Evolutionary conservation across 2,888 invertebrate species (phyloP), one percentile per base, ranked within the genome.

Genomic region (Epinotia brunnichana): DNA sequence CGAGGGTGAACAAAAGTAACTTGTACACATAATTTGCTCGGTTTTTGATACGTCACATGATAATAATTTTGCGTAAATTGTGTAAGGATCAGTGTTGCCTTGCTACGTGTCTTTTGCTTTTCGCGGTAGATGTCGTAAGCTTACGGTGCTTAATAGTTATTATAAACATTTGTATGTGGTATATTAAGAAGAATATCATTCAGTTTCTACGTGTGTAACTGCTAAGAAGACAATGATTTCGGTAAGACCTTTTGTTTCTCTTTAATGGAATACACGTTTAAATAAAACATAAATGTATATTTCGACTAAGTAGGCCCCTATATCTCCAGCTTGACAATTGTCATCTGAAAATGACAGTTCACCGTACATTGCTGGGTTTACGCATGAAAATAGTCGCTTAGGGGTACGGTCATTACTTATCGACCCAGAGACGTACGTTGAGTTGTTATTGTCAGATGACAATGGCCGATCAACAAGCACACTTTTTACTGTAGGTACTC

Each of bases 71-170:
- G 86, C 83, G 83, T 82, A 85, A 80, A 78, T 82, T 86, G 83
- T 84, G 83, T 90, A 89, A 85, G 81, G 80, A 87, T 90, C 88
- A 85, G 90, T 92, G 92, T 92, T 92, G 93, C 93, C 93, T 93
- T 93, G 92, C 90, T 90, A 89, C 87, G 93, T 93, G 92, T 92
- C 92, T 91, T n/a, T 92, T 91, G 91, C 90, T 92, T 87, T 86
- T 88, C 89, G 91, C 91, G 87, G 86, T 90, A 87, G 85, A 87
- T 84, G 80, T 88, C 83, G 81, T 85, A 87, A 89, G 88, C 88
- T 89, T 88, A 86, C 84, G 91, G 91, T 92, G 92, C 92, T 92
- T 91, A 83, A 80, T 84, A 86, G 81, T 81, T 84, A 79, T 68
- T 68, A 68, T 19, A 80, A 82, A 83, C 69, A 74, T 68, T 62